These are phyloP conservation scores for Steinernema khuongi DNA, from an alignment of 1,140 invertebrate species.

Conservation along the genomic window DNA sequence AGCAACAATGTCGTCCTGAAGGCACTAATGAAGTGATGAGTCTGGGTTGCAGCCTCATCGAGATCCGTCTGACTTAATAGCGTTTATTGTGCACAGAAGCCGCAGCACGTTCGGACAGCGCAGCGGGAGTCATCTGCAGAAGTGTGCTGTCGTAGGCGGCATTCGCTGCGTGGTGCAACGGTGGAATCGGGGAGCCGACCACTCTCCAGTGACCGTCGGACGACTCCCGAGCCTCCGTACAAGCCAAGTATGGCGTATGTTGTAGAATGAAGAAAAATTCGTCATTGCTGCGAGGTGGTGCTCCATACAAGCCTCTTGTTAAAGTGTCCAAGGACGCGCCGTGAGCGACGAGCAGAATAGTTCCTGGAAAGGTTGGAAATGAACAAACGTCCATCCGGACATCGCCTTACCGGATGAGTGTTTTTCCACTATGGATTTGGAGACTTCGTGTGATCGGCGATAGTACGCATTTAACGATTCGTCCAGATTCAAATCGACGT, in stretches of 20 bases:
- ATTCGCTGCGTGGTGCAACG: slow-evolving; percentile 4
- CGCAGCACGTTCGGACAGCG: not conserved
- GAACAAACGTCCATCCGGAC: not conserved
- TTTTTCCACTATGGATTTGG: slow-evolving; percentile 7
- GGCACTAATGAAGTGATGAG: not conserved
- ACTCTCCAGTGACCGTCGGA: not conserved
- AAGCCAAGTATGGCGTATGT: slow-evolving; percentile 33
- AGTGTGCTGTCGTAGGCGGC: slow-evolving; percentile 4
- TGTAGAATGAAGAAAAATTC: slow-evolving; percentile 30
- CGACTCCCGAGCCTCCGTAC: slow-evolving; percentile 6
- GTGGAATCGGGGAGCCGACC: not conserved
- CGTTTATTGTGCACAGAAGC: slow-evolving; percentile 2
- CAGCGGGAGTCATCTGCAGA: not conserved
- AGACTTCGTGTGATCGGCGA: slow-evolving; percentile 23
- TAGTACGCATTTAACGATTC: slow-evolving; percentile 24
- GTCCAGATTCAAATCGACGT: slow-evolving; percentile 62
- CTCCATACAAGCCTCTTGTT: slow-evolving; percentile 26
- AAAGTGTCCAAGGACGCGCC: slow-evolving; percentile 33
- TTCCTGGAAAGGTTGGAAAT: slow-evolving; percentile 24
- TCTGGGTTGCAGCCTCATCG: not conserved
- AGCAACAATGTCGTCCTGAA: not conserved
- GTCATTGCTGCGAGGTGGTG: slow-evolving; percentile 29
- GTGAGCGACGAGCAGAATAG: slow-evolving; percentile 28
- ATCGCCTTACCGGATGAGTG: slow-evolving; percentile 15
- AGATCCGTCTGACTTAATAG: not conserved